Conservation (phyloP, 2,113 vertebrate genomes). For the Notothenia rossii region DNA sequence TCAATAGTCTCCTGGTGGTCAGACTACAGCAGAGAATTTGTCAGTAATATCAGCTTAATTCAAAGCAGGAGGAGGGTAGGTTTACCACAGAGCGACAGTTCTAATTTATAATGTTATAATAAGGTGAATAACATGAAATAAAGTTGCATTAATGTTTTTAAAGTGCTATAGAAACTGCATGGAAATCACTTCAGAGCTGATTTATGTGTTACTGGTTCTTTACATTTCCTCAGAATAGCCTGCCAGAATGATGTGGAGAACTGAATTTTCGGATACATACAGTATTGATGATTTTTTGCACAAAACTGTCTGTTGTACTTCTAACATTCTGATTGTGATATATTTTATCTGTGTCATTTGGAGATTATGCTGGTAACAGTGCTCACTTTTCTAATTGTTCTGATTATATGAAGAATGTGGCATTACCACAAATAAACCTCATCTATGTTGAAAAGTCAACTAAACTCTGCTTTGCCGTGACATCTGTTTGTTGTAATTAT, state of each 20-base stretch:
- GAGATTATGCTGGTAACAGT: slow-evolving; percentile 6
- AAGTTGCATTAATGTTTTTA: background rate
- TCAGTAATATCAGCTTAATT: slow-evolving; percentile 10
- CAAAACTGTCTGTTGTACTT: slow-evolving; percentile 65
- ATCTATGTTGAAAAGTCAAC: background rate
- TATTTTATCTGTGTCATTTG: slow-evolving; percentile 21
- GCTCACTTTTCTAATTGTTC: slow-evolving; percentile 42
- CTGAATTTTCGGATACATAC: slow-evolving; percentile 38
- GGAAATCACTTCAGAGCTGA: slow-evolving; percentile 20
- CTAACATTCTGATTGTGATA: slow-evolving; percentile 47
- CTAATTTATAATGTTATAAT: slow-evolving; percentile 12
- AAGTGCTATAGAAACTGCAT: slow-evolving; percentile 41
- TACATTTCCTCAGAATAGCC: slow-evolving; percentile 16
- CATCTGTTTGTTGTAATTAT: background rate
- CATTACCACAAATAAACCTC: slow-evolving; percentile 51
- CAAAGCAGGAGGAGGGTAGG: background rate
- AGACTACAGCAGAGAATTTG: too few species aligned
- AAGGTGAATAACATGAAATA: slow-evolving; percentile 2
- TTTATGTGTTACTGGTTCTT: slow-evolving; percentile 17
- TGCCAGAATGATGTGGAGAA: slow-evolving; percentile 39
- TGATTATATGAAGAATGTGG: slow-evolving; percentile 29
- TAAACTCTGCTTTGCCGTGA: background rate
- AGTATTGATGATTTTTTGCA: slow-evolving; percentile 60
- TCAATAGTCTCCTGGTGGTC: too few species aligned
- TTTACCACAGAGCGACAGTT: slow-evolving; percentile 6